Evolutionary conservation across 2,797 vertebrate species (phyloP).

Genomic region (Antennarius maculatus): DNA sequence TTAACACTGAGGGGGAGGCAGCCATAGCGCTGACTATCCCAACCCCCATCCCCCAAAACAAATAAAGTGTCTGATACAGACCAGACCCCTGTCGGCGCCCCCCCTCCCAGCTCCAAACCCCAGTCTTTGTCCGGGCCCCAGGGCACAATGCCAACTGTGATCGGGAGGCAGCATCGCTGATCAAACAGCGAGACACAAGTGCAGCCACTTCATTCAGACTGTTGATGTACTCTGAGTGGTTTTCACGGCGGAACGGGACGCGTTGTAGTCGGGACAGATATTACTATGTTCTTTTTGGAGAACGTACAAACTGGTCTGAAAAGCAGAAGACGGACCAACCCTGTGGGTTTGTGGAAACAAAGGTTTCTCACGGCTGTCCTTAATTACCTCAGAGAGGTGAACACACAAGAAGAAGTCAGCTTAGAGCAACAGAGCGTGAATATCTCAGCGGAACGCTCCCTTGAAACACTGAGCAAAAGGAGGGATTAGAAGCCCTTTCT

Average conservation of each 20-base stretch:
- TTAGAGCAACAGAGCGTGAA: conserved; percentile 74
- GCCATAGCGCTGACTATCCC: conserved; percentile 35
- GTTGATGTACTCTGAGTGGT: conserved; percentile 35
- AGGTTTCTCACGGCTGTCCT: conserved; percentile 51
- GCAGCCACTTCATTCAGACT: conserved; percentile 52
- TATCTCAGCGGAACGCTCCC: conserved; percentile 53
- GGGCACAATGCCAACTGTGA: conserved; percentile 70
- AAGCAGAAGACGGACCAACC: conserved; percentile 1
- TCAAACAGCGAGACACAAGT: conserved; percentile 64
- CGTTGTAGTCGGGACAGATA: too few relatives aligned
- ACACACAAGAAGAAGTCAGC: conserved; percentile 46
- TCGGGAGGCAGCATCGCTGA: conserved; percentile 62
- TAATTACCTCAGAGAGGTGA: conserved; percentile 59
- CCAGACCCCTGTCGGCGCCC: conserved; percentile 61
- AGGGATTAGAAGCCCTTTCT: conserved; percentile 62
- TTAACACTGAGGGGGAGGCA: conserved; percentile 38
- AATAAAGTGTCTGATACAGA: conserved; percentile 75
- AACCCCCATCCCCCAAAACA: conserved; percentile 70
- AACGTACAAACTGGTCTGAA: conserved; percentile 11
- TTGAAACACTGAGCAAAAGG: conserved; percentile 63
- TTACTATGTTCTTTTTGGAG: not conserved
- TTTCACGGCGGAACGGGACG: conserved; percentile 8
- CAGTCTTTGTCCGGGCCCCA: conserved; percentile 63
- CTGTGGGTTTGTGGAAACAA: not conserved
- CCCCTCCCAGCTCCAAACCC: not conserved